Evolutionary conservation across 1,140 invertebrate genomes (phyloP), one percentile per base, ranked within the genome.

Genomic region (Ylistrum balloti): DNA sequence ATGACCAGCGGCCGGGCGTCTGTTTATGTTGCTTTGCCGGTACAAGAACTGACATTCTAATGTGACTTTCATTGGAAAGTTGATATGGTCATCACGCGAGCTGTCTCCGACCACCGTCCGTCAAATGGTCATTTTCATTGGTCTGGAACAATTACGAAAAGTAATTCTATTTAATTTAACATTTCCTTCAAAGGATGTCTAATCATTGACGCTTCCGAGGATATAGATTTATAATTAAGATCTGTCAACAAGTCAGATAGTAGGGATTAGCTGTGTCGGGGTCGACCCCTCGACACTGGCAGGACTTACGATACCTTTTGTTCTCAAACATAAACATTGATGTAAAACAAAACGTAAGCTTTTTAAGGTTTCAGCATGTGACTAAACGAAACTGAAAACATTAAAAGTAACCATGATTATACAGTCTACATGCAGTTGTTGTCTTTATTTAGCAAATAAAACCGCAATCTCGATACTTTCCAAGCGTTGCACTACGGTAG

Each of bases 81-180:
- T 74, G 56, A 74, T 74, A 74, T 74, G 56, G 56, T 74, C 56
- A 74, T 74, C 56, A 74, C 56, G 56, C 56, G 56, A 74, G 1
- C 56, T 5, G 56, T 74, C 56, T 74, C n/a, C 56, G 56, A 11
- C 56, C 56, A 74, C 56, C 28, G 56, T 74, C 56, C 56, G 56
- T 74, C 56, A 74, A 74, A 74, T 74, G 56, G 56, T 74, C 56
- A 74, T 74, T 74, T 74, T 9, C 56, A 28, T 74, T 74, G n/a
- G 56, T 74, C 56, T 74, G 56, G 56, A 74, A 7, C 17, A 22
- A 74, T 74, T 28, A 74, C 9, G 56, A n/a, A 74, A 74, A 74
- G 22, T 74, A 74, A 74, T 74, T 74, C 56, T 74, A 74, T 74
- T 74, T 74, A 74, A 74, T 74, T 74, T 74, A 74, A 74, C 56